A percentile compares a stretch with the other conserved stretches of the same genome.
Evolutionary conservation across 2,888 invertebrate genomes (phyloP).

Genomic region (Mesopsocus fuscifrons): DNA sequence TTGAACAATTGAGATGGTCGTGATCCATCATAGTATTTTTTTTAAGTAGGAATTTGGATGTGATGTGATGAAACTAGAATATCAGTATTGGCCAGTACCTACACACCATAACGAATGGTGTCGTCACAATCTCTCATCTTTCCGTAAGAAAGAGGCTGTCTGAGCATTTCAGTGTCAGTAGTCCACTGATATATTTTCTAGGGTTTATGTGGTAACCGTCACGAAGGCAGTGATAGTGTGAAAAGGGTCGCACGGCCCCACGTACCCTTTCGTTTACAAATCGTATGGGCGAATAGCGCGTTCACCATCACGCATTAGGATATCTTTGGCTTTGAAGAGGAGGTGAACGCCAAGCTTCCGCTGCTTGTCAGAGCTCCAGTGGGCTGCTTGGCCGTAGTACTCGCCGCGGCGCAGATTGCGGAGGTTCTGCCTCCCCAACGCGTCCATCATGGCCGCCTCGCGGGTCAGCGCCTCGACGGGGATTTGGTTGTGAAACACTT

Average conservation of each 20-base stretch:
- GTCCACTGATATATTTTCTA: too few relatives aligned
- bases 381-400: constrained; percentile 57
- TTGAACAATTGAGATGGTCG: too few relatives aligned
- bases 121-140: constrained; percentile 10
- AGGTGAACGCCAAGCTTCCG: constrained; percentile 58
- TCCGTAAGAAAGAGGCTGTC: constrained; percentile 5
- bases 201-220: too few relatives aligned
- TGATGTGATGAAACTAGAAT: too few relatives aligned
- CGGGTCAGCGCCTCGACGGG: constrained; percentile 84
- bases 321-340: constrained; percentile 61
- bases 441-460: constrained; percentile 89
- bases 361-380: constrained; percentile 52
- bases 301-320: constrained; percentile 76
- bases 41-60: too few relatives aligned
- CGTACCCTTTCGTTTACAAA: too few relatives aligned
- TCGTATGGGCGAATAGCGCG: constrained; percentile 64
- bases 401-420: constrained; percentile 64
- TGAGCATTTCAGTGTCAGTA: too few relatives aligned
- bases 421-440: constrained; percentile 52
- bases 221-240: too few relatives aligned
- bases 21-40: too few relatives aligned
- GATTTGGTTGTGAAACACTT: constrained; percentile 76
- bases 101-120: too few relatives aligned
- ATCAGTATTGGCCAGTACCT: too few relatives aligned
- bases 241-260: too few relatives aligned